A percentile compares a stretch with the other conserved stretches of the same genome.
Conservation (phyloP, 2,888 invertebrate species). For the Acleris sparsana region DNA sequence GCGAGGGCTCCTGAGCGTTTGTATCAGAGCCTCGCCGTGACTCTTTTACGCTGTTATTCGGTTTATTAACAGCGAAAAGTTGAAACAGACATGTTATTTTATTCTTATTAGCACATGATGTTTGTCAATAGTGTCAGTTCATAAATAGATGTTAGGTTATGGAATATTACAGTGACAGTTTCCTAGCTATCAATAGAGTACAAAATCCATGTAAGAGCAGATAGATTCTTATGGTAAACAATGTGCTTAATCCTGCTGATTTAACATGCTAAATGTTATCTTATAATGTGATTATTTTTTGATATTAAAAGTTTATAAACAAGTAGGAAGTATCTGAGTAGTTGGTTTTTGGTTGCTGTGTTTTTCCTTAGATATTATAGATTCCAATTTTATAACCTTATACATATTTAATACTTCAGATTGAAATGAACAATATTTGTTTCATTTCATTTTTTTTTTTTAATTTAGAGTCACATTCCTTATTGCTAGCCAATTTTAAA, state of each 20-base stretch:
- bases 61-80: conserved; percentile 37
- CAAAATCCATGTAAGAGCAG: neutral
- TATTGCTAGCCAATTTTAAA: no score
- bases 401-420: no score
- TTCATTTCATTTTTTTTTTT: no score
- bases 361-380: no score
- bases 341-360: no score
- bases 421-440: no score
- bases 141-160: conserved; percentile 34
- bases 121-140: conserved; percentile 34
- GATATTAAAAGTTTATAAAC: no score
- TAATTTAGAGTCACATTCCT: no score
- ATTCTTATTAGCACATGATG: conserved; percentile 43
- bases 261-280: neutral
- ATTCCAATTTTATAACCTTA: no score
- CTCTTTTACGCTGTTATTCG: conserved; percentile 35
- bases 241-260: neutral
- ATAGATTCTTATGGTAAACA: neutral
- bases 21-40: conserved; percentile 35
- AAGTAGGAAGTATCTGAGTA: no score
- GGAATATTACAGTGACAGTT: conserved; percentile 29
- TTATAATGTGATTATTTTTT: no score
- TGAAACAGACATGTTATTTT: conserved; percentile 40
- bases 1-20: conserved; percentile 50
- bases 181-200: conserved; percentile 1